phyloP scores from a whole-genome alignment of 2,888 invertebrate species.

The Noctua pronuba region DNA sequence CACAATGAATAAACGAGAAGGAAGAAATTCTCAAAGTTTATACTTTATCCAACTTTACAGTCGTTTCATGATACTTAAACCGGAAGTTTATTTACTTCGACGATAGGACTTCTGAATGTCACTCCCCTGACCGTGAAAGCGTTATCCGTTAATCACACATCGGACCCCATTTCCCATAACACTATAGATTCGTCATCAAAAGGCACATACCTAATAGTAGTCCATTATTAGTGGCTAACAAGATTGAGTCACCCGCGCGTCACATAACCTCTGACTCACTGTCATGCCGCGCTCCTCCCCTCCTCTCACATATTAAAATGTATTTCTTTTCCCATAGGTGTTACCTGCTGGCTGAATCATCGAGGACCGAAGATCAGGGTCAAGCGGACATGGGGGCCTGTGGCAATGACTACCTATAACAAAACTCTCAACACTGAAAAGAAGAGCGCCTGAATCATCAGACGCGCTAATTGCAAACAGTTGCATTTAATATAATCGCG shows the following conservation, averaged over 20 bases:
- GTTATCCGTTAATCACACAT: conserved; percentile 1
- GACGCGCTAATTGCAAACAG: conserved; percentile 38
- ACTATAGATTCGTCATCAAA: conserved; percentile 67
- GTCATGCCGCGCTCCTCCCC: conserved; percentile 72
- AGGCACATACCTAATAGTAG: conserved; percentile 61
- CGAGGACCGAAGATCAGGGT: conserved; percentile 69
- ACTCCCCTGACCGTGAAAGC: neutral
- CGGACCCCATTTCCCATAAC: conserved; percentile 46
- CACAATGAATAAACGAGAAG: neutral
- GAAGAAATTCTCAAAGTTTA: neutral
- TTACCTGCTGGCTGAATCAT: conserved; percentile 81
- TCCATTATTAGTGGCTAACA: conserved; percentile 75
- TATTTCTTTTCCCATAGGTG: conserved; percentile 86
- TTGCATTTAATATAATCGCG: conserved; percentile 24
- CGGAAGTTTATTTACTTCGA: neutral
- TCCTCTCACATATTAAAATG: conserved; percentile 71
- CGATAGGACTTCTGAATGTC: neutral
- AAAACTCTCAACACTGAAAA: conserved; percentile 23
- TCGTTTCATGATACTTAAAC: neutral
- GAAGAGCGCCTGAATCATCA: conserved; percentile 39
- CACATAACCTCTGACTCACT: conserved; percentile 73
- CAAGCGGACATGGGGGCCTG: conserved; percentile 66
- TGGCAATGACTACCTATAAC: conserved; percentile 43
- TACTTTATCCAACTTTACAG: neutral
- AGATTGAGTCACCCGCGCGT: conserved; percentile 81